phyloP scores from a whole-genome alignment of 2,797 vertebrate species.

The Ataeniobius toweri region DNA sequence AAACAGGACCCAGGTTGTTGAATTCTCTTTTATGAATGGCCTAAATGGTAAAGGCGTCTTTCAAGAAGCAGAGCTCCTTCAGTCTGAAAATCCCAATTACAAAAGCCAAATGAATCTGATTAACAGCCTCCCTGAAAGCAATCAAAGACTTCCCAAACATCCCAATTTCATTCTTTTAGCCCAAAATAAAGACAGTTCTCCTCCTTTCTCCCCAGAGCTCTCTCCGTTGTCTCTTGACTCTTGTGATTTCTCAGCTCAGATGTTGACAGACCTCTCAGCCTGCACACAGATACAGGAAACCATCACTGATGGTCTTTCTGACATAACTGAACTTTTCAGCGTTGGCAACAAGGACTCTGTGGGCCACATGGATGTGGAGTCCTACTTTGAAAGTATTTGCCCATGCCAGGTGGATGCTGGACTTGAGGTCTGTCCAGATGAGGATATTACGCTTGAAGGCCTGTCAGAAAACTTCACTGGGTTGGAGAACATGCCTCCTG shows the following conservation, averaged over 20 bases:
- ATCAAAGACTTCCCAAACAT: conserved; percentile 37
- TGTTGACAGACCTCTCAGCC: conserved; percentile 58
- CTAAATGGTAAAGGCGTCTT: conserved; percentile 17
- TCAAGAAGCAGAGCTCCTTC: conserved; percentile 15
- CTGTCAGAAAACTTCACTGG: conserved; percentile 31
- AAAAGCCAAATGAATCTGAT: conserved; percentile 34
- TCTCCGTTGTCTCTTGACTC: conserved; percentile 70
- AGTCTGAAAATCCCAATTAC: conserved; percentile 13
- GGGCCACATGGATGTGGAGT: conserved; percentile 51
- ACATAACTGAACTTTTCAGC: conserved; percentile 67
- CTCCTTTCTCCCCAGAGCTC: conserved; percentile 56
- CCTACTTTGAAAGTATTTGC: conserved; percentile 58
- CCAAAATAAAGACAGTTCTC: conserved; percentile 38
- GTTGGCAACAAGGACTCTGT: conserved; percentile 33
- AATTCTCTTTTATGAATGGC: conserved; percentile 23
- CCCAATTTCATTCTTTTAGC: neutral
- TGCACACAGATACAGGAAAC: conserved; percentile 48
- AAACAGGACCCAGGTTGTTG: conserved; percentile 19
- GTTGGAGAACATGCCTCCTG: conserved; percentile 15
- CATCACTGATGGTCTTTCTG: conserved; percentile 56
- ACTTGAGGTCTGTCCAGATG: conserved; percentile 24
- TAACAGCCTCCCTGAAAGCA: conserved; percentile 34
- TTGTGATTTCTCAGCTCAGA: conserved; percentile 71
- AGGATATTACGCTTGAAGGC: conserved; percentile 28
- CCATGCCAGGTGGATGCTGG: conserved; percentile 40